Conservation (phyloP, 2,113 vertebrate species). For the Barnardius zonarius region DNA sequence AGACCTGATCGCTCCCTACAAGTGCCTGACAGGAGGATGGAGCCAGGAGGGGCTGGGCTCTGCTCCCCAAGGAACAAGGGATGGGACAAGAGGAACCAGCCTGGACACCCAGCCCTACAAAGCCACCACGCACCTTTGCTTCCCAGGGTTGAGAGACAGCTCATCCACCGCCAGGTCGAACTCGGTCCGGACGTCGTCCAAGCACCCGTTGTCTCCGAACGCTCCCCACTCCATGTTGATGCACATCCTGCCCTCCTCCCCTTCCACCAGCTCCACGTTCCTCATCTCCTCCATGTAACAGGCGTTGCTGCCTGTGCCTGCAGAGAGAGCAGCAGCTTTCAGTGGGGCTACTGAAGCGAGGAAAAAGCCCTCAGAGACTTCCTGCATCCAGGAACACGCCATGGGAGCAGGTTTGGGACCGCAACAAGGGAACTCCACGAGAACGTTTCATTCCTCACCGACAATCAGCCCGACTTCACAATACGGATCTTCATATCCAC, state of each 20-base stretch:
- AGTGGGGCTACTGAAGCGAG: accelerated
- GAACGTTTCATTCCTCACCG: slow-evolving; percentile 72
- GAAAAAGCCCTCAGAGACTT: neutral
- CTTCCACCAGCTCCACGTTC: slow-evolving; percentile 90
- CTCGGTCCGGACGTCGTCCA: slow-evolving; percentile 84
- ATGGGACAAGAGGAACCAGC: neutral
- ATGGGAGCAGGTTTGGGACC: neutral
- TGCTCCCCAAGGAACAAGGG: neutral
- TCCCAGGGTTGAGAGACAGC: slow-evolving; percentile 83
- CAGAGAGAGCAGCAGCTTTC: neutral
- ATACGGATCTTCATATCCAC: slow-evolving; percentile 88
- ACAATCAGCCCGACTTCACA: slow-evolving; percentile 97
- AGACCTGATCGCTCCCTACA: neutral
- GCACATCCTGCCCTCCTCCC: slow-evolving; percentile 90
- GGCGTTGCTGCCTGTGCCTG: slow-evolving; percentile 92
- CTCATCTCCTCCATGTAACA: slow-evolving; percentile 99
- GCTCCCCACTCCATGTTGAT: slow-evolving; percentile 98
- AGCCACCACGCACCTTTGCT: slow-evolving; percentile 81
- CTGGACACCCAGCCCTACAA: neutral
- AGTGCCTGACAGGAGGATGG: neutral
- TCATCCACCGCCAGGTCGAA: slow-evolving; percentile 88
- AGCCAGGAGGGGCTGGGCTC: neutral
- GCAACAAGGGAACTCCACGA: accelerated
- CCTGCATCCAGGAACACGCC: neutral
- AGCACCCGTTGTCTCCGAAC: slow-evolving; percentile 88